These are phyloP conservation scores for Tychaedon coryphoeus DNA, from an alignment of 2,113 vertebrate genomes.

Conservation along the genomic window DNA sequence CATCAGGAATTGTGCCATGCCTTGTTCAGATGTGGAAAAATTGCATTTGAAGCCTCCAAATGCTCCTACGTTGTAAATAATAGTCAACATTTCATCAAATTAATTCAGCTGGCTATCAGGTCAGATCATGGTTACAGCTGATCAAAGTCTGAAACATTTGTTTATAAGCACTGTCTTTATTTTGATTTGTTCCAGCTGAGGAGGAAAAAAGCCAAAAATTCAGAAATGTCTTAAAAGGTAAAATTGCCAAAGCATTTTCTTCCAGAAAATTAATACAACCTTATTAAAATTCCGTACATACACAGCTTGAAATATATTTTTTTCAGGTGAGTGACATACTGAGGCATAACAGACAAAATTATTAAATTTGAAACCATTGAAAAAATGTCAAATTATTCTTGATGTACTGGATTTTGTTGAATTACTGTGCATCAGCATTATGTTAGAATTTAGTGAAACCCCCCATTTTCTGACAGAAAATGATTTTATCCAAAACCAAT, in stretches of 20 bases:
- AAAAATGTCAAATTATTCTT: neutral
- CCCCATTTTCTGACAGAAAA: neutral
- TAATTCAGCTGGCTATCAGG: neutral
- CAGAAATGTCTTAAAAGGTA: neutral
- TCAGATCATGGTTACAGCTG: neutral
- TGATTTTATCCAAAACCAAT: neutral
- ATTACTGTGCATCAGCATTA: neutral
- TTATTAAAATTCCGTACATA: neutral
- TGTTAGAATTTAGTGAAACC: neutral
- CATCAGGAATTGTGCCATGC: neutral
- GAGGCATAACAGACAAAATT: neutral
- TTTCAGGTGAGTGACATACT: neutral
- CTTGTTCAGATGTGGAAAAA: neutral
- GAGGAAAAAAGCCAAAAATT: neutral
- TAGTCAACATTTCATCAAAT: neutral
- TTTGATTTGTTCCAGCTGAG: neutral
- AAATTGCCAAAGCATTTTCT: neutral
- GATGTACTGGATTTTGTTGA: neutral
- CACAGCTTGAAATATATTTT: neutral
- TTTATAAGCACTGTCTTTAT: neutral
- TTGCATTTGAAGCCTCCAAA: neutral
- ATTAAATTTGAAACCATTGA: neutral
- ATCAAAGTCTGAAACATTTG: neutral
- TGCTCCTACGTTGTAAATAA: neutral
- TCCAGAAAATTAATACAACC: neutral